A percentile compares a stretch with the other conserved stretches of the same genome.
Evolutionary conservation across 2,113 vertebrate genomes (phyloP).

Genomic region (Myotis davidii): DNA sequence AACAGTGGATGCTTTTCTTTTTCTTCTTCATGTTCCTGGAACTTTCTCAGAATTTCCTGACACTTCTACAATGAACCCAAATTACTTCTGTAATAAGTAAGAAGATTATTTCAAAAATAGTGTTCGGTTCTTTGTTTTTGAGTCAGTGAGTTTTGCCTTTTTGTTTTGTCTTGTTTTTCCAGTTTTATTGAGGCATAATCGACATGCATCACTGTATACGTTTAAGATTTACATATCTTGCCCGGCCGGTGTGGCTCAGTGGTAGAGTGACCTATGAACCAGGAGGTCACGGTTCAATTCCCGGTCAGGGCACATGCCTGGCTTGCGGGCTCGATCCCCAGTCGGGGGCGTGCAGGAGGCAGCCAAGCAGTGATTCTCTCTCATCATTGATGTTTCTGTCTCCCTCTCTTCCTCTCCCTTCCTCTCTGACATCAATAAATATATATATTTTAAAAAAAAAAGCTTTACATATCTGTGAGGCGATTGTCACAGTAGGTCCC

Average conservation of each 20-base stretch:
- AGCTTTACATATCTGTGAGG: neutral
- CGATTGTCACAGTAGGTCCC: neutral
- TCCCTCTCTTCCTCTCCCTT: too few species aligned
- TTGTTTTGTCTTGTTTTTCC: neutral
- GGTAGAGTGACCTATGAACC: too few species aligned
- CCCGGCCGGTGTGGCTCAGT: too few species aligned
- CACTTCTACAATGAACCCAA: constrained; percentile 8
- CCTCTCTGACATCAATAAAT: too few species aligned
- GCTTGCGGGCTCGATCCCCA: too few species aligned
- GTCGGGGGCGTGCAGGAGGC: too few species aligned
- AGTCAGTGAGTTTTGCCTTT: neutral
- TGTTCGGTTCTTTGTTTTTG: neutral
- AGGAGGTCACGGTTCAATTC: too few species aligned
- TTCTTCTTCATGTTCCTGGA: neutral
- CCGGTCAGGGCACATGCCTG: too few species aligned
- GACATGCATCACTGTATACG: neutral
- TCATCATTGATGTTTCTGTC: too few species aligned
- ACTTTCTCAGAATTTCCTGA: constrained; percentile 43
- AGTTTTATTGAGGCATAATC: neutral
- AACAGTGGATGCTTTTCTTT: too few species aligned
- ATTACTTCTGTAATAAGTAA: neutral
- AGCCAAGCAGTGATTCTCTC: too few species aligned
- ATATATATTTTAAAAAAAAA: too few species aligned
- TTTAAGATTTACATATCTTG: neutral
- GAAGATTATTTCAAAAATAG: constrained; percentile 25